Evolutionary conservation across 2,888 invertebrate species (phyloP).

Genomic region (Spodoptera picta): DNA sequence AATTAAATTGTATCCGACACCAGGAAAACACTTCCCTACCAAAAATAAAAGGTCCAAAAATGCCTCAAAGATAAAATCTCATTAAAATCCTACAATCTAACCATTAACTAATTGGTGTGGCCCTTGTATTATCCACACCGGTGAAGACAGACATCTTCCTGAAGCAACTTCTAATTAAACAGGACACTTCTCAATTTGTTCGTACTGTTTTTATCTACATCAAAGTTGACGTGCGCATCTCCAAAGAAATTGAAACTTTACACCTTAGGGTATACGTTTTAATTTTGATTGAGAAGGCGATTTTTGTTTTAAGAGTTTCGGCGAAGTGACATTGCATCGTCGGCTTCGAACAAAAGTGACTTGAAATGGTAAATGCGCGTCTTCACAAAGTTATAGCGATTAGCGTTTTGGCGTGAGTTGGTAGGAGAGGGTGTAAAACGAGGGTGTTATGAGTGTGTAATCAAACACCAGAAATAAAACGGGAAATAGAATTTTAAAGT

Average conservation of each 20-base stretch:
- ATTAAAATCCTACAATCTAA: conserved; percentile 80
- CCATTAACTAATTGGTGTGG: conserved; percentile 79
- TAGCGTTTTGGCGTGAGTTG: conserved; percentile 69
- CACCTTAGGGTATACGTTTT: conserved; percentile 47
- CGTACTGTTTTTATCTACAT: conserved; percentile 62
- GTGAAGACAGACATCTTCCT: conserved; percentile 68
- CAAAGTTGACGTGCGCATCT: conserved; percentile 42
- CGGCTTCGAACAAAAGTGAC: conserved; percentile 74
- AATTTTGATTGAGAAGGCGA: conserved; percentile 54
- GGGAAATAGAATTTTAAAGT: not conserved
- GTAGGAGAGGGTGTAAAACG: conserved; percentile 51
- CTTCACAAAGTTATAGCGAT: conserved; percentile 79
- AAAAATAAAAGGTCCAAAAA: conserved; percentile 43
- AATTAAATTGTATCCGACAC: conserved; percentile 42
- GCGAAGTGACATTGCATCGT: conserved; percentile 76
- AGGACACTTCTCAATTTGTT: conserved; percentile 70
- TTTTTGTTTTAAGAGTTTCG: conserved; percentile 67
- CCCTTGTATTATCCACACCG: conserved; percentile 67
- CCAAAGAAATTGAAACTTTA: conserved; percentile 59
- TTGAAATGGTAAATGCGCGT: conserved; percentile 80
- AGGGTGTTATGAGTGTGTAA: conserved; percentile 44
- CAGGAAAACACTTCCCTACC: conserved; percentile 27
- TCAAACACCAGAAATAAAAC: conserved; percentile 39
- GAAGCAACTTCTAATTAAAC: conserved; percentile 77
- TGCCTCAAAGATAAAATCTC: conserved; percentile 66